Percentiles rank a stretch among this genome's conserved stretches.
These are phyloP conservation scores for Chaetodon trifascialis DNA, from an alignment of 2,113 vertebrate genomes.

Conservation along the genomic window DNA sequence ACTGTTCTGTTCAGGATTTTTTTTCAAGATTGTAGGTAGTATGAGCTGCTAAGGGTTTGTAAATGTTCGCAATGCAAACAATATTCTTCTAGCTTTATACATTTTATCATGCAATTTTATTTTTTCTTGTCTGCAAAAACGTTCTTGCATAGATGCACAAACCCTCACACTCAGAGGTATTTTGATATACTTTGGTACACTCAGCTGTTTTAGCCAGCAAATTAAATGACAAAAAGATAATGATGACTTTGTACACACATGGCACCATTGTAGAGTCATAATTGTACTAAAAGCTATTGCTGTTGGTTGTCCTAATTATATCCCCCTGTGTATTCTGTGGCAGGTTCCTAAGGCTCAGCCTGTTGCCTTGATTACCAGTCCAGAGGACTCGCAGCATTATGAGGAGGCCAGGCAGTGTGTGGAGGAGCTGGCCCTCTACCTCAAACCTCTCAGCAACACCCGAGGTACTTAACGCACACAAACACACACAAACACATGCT, in stretches of 20 bases:
- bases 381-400: conserved; percentile 97
- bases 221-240: not conserved
- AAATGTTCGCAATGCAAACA: not conserved
- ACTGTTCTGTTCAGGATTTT: not conserved
- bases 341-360: conserved; percentile 97
- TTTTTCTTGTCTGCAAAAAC: not conserved
- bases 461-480: conserved; percentile 85
- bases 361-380: conserved; percentile 93
- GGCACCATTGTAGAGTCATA: not conserved
- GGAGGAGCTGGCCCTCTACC: conserved; percentile 97
- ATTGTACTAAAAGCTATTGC: not conserved
- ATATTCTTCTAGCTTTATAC: not conserved
- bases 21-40: not conserved
- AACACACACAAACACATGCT: not conserved
- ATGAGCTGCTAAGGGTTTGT: not conserved
- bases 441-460: conserved; percentile 97
- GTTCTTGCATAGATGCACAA: not conserved
- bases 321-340: not conserved
- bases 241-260: not conserved
- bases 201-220: not conserved
- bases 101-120: not conserved
- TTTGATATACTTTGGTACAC: not conserved
- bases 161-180: not conserved
- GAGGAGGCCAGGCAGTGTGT: conserved; percentile 97
- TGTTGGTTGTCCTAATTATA: not conserved